Percentiles rank a stretch among this genome's conserved stretches.
Conservation (phyloP, 2,797 vertebrate species). For the Phalanger gymnotis region DNA sequence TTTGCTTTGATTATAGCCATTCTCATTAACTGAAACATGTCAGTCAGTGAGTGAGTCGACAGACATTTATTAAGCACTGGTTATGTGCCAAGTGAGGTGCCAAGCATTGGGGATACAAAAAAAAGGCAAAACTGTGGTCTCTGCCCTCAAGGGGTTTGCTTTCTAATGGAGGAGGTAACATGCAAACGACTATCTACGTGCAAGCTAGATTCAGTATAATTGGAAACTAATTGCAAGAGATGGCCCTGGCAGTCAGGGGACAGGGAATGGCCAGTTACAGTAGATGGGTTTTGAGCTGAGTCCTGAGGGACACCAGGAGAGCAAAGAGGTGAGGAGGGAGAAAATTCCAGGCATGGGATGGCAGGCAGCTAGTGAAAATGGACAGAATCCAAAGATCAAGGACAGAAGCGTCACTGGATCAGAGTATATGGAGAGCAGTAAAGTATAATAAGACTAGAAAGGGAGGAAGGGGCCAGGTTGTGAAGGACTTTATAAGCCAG, state of each 20-base stretch:
- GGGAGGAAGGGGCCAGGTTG: too few relatives aligned
- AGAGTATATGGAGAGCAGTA: not conserved
- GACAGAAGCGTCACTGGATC: not conserved
- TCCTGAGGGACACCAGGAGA: not conserved
- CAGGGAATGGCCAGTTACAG: not conserved
- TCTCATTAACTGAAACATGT: not conserved
- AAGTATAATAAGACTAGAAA: not conserved
- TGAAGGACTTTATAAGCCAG: not conserved
- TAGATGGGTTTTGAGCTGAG: not conserved
- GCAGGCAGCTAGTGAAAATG: not conserved
- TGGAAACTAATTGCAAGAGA: not conserved
- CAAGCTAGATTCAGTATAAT: not conserved
- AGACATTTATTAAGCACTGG: not conserved
- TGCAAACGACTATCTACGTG: not conserved
- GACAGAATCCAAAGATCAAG: not conserved
- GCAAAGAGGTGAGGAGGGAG: not conserved
- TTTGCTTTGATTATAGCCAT: not conserved
- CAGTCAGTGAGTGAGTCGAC: not conserved
- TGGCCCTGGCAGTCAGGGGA: not conserved
- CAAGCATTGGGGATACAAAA: not conserved
- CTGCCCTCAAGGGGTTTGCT: not conserved
- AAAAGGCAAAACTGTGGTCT: not conserved
- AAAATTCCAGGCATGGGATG: not conserved
- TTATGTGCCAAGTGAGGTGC: not conserved
- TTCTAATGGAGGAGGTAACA: not conserved